Conservation (phyloP, 2,888 invertebrate species). For the Mellilla xanthometata region DNA sequence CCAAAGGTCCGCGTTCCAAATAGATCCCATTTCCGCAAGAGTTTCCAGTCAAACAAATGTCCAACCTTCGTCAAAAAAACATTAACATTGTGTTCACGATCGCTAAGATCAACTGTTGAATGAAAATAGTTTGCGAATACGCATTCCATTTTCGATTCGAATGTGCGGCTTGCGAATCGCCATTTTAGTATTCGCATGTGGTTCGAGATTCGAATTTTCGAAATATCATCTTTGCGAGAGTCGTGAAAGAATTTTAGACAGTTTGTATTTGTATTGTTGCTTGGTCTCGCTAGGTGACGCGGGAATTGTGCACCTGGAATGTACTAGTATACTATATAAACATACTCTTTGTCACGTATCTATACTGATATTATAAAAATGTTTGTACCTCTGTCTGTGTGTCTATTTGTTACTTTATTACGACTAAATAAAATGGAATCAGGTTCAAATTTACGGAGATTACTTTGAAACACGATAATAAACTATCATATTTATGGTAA, state of each 20-base stretch:
- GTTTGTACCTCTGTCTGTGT: too few species aligned
- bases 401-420: too few species aligned
- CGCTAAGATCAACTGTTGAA: slow-evolving; percentile 17
- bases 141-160: slow-evolving; percentile 5
- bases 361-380: too few species aligned
- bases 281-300: slow-evolving; percentile 28
- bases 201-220: slow-evolving; percentile 18
- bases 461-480: too few species aligned
- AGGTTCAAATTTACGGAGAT: too few species aligned
- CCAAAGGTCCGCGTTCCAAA: slow-evolving; percentile 10
- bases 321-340: too few species aligned
- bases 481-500: too few species aligned
- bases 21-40: slow-evolving; percentile 12
- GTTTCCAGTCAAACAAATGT: slow-evolving; percentile 13
- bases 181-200: slow-evolving; percentile 13
- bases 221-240: slow-evolving; percentile 21
- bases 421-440: too few species aligned
- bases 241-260: slow-evolving; percentile 28
- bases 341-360: too few species aligned
- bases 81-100: slow-evolving; percentile 20
- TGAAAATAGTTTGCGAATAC: slow-evolving; percentile 14
- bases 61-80: slow-evolving; percentile 28
- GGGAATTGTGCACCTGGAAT: slow-evolving; percentile 27
- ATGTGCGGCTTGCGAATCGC: slow-evolving; percentile 1
- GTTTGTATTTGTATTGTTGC: slow-evolving; percentile 26